Evolutionary conservation across 2,888 invertebrate genomes (phyloP).

Genomic region (Napeogenes inachia): DNA sequence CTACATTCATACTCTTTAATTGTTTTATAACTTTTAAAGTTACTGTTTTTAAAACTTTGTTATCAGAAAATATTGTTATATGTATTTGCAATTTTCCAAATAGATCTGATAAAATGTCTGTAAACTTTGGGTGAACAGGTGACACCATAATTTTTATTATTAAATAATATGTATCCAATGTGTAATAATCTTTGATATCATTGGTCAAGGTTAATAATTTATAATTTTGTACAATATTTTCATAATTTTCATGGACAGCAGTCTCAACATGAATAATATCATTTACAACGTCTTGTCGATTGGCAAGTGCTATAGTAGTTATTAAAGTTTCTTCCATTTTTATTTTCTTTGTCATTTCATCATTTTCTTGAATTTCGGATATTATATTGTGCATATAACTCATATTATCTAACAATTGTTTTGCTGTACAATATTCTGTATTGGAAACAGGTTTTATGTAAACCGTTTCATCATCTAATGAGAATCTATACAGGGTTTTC

Average conservation of each 20-base stretch:
- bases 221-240: constrained; percentile 46
- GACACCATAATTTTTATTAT: constrained; percentile 43
- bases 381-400: constrained; percentile 50
- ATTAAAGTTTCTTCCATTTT: constrained; percentile 51
- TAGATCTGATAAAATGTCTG: constrained; percentile 41
- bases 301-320: constrained; percentile 54
- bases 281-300: constrained; percentile 55
- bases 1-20: constrained; percentile 42
- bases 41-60: constrained; percentile 46
- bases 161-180: constrained; percentile 41
- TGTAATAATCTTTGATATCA: constrained; percentile 48
- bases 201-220: constrained; percentile 46
- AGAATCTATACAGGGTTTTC: constrained; percentile 51
- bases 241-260: constrained; percentile 50
- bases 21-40: constrained; percentile 45
- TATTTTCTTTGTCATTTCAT: constrained; percentile 42
- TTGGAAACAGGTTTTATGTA: constrained; percentile 36
- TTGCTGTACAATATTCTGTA: constrained; percentile 46
- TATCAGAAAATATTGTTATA: constrained; percentile 42
- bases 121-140: constrained; percentile 41
- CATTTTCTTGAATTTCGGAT: constrained; percentile 47
- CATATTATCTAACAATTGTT: constrained; percentile 46
- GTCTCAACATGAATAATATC: constrained; percentile 42
- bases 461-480: constrained; percentile 40
- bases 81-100: constrained; percentile 49